A percentile compares a stretch with the other conserved stretches of the same genome.
Evolutionary conservation across 1,140 invertebrate genomes (phyloP).

Genomic region (Diorhabda elongata): DNA sequence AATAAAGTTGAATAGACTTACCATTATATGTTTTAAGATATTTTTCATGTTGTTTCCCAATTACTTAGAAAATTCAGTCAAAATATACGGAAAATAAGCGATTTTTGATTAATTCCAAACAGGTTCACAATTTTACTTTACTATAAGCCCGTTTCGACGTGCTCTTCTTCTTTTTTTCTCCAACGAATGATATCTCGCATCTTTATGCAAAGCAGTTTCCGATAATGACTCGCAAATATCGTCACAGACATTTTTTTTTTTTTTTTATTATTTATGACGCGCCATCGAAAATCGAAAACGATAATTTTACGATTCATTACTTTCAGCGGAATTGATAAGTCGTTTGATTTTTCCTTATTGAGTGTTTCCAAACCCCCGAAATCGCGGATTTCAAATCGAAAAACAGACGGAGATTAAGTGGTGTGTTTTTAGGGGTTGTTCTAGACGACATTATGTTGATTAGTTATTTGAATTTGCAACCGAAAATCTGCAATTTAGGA

Average conservation of each 20-base stretch:
- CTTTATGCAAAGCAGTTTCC: slow-evolving; percentile 42
- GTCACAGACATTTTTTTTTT: slow-evolving; percentile 22
- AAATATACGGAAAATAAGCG: not conserved
- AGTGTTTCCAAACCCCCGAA: slow-evolving; percentile 12
- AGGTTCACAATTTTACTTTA: not conserved
- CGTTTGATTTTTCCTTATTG: slow-evolving; percentile 29
- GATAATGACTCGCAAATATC: slow-evolving; percentile 34
- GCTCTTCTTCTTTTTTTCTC: not conserved
- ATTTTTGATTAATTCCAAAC: not conserved
- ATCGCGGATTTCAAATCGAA: slow-evolving; percentile 18
- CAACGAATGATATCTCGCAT: slow-evolving; percentile 31
- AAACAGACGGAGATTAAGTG: slow-evolving; percentile 7
- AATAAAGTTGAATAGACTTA: no score
- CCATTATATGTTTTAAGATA: no score
- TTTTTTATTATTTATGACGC: slow-evolving; percentile 36
- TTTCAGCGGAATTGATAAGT: slow-evolving; percentile 37
- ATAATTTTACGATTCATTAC: slow-evolving; percentile 41
- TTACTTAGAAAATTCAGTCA: not conserved
- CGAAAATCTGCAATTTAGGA: no score
- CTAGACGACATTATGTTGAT: not conserved
- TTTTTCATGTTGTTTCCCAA: no score
- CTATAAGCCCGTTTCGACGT: slow-evolving; percentile 10
- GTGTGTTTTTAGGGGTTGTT: not conserved
- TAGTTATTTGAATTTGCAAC: no score
- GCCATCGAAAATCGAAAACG: slow-evolving; percentile 31